Evolutionary conservation across 2,888 invertebrate species (phyloP), one percentile per base, ranked within the genome.

Genomic region (Leptura quadrifasciata): DNA sequence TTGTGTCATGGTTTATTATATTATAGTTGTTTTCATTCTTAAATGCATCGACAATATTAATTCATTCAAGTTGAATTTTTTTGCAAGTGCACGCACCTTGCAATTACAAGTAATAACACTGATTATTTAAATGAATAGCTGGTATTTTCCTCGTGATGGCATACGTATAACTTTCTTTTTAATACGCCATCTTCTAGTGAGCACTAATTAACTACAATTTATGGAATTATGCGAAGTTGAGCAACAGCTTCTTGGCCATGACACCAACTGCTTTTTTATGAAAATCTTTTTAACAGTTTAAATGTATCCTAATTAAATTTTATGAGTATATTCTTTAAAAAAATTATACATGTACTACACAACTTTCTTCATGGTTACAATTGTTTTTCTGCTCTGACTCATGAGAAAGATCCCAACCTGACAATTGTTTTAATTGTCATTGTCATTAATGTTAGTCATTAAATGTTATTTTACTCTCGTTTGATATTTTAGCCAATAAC

Each of bases 21-120:
- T 65, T 52, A 47, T 18, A n/a, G 52, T 54, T n/a, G 24, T 47
- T 21, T 65, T 52, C 24, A 47, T 52, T 54, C 63, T 47, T 47
- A 47, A 47, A 47, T n/a, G 15, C 47, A n/a, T n/a, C n/a, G 10
- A 3, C 39, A 39, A 47, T n/a, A 0, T 5, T n/a, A 47, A 47
- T 47, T n/a, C 47, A n/a, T 47, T 47, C 47, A n/a, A 12, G 1
- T 39, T 39, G 12, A 39, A 15, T 39, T 47, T 47, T 47, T 47
- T 47, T 10, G 1, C 35, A 47, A 15, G 4, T 12, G 6, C n/a
- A n/a, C 5, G 1, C 10, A 12, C 24, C 24, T 0, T 47, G 47
- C 17, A 12, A 47, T 47, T n/a, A 47, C 47, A 47, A n/a, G 12
- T 47, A 47, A n/a, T 47, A 15, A 47, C 47, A n/a, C n/a, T 47